phyloP scores from a whole-genome alignment of 2,113 vertebrate genomes.

The Empidonax alnorum region DNA sequence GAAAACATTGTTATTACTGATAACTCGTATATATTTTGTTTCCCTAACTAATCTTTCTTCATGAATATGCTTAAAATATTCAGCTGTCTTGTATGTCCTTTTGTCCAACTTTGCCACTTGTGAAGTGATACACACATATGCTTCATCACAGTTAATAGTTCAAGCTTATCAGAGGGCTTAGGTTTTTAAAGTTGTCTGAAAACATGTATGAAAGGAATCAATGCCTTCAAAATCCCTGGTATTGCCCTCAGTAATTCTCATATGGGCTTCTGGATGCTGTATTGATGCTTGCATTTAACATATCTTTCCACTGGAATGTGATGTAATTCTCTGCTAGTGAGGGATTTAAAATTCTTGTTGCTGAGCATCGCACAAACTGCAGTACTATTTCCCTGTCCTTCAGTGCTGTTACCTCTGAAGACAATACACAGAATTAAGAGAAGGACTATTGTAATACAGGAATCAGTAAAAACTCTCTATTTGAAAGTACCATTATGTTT shows the following conservation, averaged over 20 bases:
- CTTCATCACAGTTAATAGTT: conserved; percentile 30
- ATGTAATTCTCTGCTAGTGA: background rate
- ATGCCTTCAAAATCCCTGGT: background rate
- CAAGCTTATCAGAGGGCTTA: background rate
- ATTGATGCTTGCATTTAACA: background rate
- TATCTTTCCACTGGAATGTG: background rate
- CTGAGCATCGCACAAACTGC: background rate
- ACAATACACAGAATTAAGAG: background rate
- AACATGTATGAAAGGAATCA: background rate
- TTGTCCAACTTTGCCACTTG: conserved; percentile 41
- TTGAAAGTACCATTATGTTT: background rate
- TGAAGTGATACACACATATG: conserved; percentile 26
- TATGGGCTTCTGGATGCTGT: background rate
- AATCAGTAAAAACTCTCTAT: background rate
- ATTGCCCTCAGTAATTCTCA: background rate
- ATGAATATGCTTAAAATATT: conserved; percentile 41
- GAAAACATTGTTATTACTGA: background rate
- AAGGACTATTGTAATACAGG: background rate
- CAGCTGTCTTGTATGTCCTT: conserved; percentile 50
- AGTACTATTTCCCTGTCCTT: background rate
- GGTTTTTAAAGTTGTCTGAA: conserved; percentile 42
- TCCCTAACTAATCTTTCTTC: conserved; percentile 32
- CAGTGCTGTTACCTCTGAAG: background rate
- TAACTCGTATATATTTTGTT: conserved; percentile 39
- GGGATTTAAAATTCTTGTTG: background rate